Percentiles rank a stretch among this genome's conserved stretches.
phyloP scores from a whole-genome alignment of 2,888 invertebrate species.

The Tyria jacobaeae region DNA sequence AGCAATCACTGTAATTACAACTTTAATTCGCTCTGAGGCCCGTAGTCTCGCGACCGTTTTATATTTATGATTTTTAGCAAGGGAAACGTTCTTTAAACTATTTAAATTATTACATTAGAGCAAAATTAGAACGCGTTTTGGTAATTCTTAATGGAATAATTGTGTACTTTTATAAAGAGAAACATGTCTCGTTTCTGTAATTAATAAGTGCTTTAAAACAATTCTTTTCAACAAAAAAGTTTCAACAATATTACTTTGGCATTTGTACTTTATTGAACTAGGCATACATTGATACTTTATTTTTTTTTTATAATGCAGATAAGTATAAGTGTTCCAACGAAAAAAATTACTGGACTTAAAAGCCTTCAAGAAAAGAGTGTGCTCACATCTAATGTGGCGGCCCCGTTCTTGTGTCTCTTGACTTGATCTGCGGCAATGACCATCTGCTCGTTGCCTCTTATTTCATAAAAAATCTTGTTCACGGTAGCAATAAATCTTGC shows the following conservation, averaged over 20 bases:
- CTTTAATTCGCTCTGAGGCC: constrained; percentile 58
- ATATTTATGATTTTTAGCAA: constrained; percentile 52
- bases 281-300: too few species aligned
- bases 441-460: too few species aligned
- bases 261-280: not conserved
- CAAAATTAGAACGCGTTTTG: constrained; percentile 12
- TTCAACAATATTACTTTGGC: not conserved
- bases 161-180: constrained; percentile 14
- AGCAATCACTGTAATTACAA: constrained; percentile 68
- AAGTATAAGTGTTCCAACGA: too few species aligned
- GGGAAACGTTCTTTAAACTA: constrained; percentile 19
- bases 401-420: too few species aligned
- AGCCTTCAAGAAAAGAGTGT: too few species aligned
- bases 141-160: constrained; percentile 24
- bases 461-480: too few species aligned
- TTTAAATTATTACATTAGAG: constrained; percentile 16
- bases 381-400: too few species aligned
- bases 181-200: not conserved
- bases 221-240: not conserved
- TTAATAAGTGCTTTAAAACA: constrained; percentile 3
- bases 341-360: too few species aligned
- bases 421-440: too few species aligned
- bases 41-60: constrained; percentile 31
- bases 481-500: too few species aligned
- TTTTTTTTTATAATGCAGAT: too few species aligned